Evolutionary conservation across 2,797 vertebrate species (phyloP).

Genomic region (Arremon brunneinucha): DNA sequence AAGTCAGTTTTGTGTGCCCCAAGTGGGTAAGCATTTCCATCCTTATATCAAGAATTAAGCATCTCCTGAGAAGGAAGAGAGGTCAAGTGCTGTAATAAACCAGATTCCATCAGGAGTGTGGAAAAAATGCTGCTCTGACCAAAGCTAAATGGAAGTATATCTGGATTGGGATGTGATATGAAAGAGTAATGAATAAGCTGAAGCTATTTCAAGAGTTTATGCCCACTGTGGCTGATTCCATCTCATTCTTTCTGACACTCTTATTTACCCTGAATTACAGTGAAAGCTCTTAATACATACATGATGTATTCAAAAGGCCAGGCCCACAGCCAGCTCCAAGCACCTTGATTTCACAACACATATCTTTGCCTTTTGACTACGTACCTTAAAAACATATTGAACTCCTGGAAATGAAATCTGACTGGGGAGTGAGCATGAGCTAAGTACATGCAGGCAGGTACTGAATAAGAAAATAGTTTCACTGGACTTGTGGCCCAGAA

Average conservation of each 20-base stretch:
- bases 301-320: not conserved
- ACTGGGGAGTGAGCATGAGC: not conserved
- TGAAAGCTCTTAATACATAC: not conserved
- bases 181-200: constrained; percentile 19
- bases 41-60: constrained; percentile 31
- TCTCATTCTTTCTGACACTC: constrained; percentile 26
- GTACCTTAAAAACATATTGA: not conserved
- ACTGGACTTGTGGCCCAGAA: not conserved
- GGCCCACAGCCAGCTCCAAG: not conserved
- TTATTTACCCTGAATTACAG: not conserved
- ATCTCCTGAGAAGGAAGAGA: constrained; percentile 37
- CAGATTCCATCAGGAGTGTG: constrained; percentile 15
- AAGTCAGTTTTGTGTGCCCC: not conserved
- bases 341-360: not conserved
- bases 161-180: not conserved
- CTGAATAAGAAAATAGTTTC: not conserved
- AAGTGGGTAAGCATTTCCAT: constrained; percentile 12
- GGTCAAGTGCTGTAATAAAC: constrained; percentile 47
- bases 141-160: constrained; percentile 17
- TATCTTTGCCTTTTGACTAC: not conserved
- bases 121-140: constrained; percentile 31
- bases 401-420: not conserved
- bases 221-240: constrained; percentile 6
- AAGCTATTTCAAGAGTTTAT: constrained; percentile 15
- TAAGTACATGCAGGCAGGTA: not conserved